phyloP scores from a whole-genome alignment of 2,888 invertebrate species.

The Cephonodes hylas region DNA sequence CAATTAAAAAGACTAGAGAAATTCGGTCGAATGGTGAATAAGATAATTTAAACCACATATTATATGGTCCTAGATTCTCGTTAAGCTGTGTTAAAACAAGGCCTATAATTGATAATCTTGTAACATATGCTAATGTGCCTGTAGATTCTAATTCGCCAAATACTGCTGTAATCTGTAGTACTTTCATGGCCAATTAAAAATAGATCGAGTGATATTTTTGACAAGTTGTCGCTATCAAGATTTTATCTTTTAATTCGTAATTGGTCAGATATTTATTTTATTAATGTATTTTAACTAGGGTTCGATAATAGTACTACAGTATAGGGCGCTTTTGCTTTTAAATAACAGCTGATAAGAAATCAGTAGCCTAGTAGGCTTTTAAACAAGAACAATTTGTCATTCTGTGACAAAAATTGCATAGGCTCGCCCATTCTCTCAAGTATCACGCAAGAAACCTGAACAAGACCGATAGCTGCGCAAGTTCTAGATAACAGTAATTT shows the following conservation, averaged over 20 bases:
- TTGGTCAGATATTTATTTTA: not conserved
- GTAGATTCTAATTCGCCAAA: not conserved
- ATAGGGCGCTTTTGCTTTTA: not conserved
- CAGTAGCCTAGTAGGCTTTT: not conserved
- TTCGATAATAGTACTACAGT: not conserved
- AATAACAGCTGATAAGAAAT: not conserved
- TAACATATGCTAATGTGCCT: not conserved
- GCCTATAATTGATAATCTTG: not conserved
- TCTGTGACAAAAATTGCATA: constrained; percentile 10
- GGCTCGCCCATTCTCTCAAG: not conserved
- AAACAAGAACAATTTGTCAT: constrained; percentile 10
- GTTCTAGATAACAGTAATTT: constrained; percentile 10
- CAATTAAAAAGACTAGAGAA: no score
- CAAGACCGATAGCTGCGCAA: constrained; percentile 7
- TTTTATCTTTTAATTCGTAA: not conserved
- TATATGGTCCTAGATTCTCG: no score
- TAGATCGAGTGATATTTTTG: not conserved
- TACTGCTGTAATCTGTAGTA: not conserved
- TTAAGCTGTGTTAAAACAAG: no score
- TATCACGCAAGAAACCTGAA: constrained; percentile 6
- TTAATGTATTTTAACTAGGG: no score
- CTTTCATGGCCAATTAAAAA: not conserved
- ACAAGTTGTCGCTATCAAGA: not conserved
- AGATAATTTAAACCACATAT: no score
- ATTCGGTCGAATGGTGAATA: no score